Percentiles rank a stretch among this genome's conserved stretches.
These are phyloP conservation scores for Pelosia muscerda DNA, from an alignment of 2,888 invertebrate species.

Conservation along the genomic window DNA sequence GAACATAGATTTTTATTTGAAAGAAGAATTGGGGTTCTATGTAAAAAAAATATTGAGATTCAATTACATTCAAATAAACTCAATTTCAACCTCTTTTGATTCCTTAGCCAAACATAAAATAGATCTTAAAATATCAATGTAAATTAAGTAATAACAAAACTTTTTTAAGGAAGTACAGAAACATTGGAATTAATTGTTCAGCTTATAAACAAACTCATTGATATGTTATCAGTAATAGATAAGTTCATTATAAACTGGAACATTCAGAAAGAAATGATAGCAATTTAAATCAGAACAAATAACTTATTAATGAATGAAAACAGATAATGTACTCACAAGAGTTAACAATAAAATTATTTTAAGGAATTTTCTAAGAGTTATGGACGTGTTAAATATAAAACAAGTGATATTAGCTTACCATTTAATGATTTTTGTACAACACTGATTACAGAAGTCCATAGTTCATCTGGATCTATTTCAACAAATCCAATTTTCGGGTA, in stretches of 20 bases:
- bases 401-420: constrained; percentile 79
- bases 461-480: constrained; percentile 95
- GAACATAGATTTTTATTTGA: too few species aligned
- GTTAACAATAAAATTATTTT: neutral
- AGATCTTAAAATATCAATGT: neutral
- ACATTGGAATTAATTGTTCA: neutral
- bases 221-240: neutral
- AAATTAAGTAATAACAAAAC: neutral
- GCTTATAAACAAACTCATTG: neutral
- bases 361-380: neutral
- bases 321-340: neutral
- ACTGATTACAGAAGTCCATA: constrained; percentile 90
- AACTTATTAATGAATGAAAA: neutral
- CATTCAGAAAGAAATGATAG: neutral
- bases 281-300: neutral
- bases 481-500: constrained; percentile 93
- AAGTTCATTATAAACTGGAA: neutral
- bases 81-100: neutral
- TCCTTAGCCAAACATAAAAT: too few species aligned
- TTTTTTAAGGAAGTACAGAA: neutral
- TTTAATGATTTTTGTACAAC: constrained; percentile 90
- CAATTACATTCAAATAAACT: neutral
- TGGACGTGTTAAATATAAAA: too few species aligned
- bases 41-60: too few species aligned
- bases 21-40: too few species aligned